Conservation (phyloP, 2,797 vertebrate genomes). For the Trichosurus vulpecula region DNA sequence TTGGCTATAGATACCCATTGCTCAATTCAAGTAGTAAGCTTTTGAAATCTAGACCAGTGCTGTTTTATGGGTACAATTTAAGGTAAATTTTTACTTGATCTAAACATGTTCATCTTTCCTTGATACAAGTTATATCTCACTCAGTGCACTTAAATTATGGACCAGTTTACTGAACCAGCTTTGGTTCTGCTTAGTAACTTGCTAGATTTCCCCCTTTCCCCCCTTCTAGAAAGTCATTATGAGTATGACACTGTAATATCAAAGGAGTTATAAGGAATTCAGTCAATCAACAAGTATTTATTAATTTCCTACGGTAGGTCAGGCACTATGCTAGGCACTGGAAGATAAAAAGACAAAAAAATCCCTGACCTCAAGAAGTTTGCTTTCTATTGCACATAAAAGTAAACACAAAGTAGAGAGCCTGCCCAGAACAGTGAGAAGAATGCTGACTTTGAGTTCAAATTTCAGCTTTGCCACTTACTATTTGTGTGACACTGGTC, state of each 20-base stretch:
- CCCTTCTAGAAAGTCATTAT: neutral
- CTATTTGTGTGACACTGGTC: neutral
- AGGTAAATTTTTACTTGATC: conserved; percentile 22
- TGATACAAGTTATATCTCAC: neutral
- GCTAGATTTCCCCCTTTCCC: neutral
- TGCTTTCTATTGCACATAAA: neutral
- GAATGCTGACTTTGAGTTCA: neutral
- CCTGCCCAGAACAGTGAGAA: neutral
- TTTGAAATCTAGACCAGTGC: neutral
- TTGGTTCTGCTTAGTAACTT: neutral
- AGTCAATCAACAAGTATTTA: neutral
- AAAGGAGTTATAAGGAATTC: neutral
- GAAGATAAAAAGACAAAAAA: neutral
- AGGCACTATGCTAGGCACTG: neutral
- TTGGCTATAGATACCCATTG: neutral
- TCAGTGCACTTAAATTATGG: neutral
- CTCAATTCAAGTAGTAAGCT: neutral
- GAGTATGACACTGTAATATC: neutral
- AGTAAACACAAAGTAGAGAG: neutral
- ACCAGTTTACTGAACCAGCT: neutral
- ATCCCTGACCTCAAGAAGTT: neutral
- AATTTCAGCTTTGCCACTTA: neutral
- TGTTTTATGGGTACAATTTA: neutral
- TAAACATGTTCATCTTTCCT: conserved; percentile 11
- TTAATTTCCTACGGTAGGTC: neutral